Conservation (phyloP, 2,113 vertebrate species). For the Erpornis zantholeuca region DNA sequence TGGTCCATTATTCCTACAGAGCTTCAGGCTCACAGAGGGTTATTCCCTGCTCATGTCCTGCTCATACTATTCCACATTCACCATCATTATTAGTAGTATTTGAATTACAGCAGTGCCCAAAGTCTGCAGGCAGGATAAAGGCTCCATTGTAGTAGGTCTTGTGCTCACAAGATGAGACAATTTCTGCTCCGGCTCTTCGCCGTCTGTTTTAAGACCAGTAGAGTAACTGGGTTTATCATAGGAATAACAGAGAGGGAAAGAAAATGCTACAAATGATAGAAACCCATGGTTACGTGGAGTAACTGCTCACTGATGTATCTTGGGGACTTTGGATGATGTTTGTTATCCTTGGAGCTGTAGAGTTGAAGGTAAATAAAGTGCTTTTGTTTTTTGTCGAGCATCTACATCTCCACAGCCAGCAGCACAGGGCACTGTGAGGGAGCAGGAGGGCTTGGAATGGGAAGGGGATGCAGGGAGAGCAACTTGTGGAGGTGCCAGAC, state of each 20-base stretch:
- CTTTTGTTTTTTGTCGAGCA: neutral
- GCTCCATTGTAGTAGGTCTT: conserved; percentile 2
- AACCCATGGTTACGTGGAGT: neutral
- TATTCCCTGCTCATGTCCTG: neutral
- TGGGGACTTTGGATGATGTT: neutral
- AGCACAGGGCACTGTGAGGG: fast-evolving
- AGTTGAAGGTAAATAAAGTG: neutral
- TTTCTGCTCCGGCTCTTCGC: neutral
- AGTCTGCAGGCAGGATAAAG: conserved; percentile 46
- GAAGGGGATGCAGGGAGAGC: neutral
- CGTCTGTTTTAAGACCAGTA: neutral
- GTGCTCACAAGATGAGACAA: conserved; percentile 8
- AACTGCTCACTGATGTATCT: neutral
- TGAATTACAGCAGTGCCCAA: conserved; percentile 26
- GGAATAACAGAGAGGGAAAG: neutral
- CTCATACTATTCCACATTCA: neutral
- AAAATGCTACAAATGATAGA: neutral
- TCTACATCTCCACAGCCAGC: neutral
- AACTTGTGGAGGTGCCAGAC: neutral
- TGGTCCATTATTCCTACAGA: neutral
- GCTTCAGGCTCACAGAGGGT: neutral
- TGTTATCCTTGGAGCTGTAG: neutral
- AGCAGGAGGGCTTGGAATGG: fast-evolving
- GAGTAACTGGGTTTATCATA: neutral
- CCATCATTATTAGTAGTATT: neutral